These are phyloP conservation scores for Maconellicoccus hirsutus DNA, from an alignment of 1,140 invertebrate species.

Conservation along the genomic window DNA sequence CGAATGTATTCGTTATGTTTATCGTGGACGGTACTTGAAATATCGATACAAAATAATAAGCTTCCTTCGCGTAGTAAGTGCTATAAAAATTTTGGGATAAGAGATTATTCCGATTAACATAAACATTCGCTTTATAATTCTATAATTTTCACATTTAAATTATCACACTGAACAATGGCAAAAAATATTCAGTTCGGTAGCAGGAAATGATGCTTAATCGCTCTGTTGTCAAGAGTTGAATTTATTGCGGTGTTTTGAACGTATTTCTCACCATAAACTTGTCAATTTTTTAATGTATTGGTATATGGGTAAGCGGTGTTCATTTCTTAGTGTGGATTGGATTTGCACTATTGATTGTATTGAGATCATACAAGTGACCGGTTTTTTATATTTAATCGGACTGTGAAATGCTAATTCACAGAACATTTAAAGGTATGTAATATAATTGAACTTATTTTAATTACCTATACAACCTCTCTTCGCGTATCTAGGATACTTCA, in stretches of 20 bases:
- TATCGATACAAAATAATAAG: slow-evolving; percentile 21
- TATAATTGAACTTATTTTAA: slow-evolving; percentile 1
- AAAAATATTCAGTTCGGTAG: slow-evolving; percentile 1
- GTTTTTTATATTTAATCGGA: neutral
- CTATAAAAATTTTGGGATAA: slow-evolving; percentile 2
- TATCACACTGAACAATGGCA: neutral
- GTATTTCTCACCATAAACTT: slow-evolving; percentile 14
- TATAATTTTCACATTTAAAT: slow-evolving; percentile 20
- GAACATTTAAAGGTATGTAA: too few relatives aligned
- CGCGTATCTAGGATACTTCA: too few relatives aligned
- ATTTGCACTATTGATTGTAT: neutral
- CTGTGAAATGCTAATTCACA: neutral
- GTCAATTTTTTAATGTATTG: slow-evolving; percentile 14
- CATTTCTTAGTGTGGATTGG: neutral
- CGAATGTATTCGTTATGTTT: slow-evolving; percentile 17
- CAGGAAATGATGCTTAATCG: slow-evolving; percentile 17
- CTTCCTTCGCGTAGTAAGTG: neutral
- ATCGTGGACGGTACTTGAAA: slow-evolving; percentile 18
- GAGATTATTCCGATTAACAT: slow-evolving; percentile 18
- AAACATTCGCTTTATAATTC: slow-evolving; percentile 22
- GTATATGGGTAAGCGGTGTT: neutral
- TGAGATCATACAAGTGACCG: neutral
- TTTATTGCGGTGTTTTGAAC: slow-evolving; percentile 3
- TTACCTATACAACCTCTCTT: neutral
- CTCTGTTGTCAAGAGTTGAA: neutral